A percentile compares a stretch with the other conserved stretches of the same genome.
These are phyloP conservation scores for Pollachius pollachius DNA, from an alignment of 2,113 vertebrate genomes.

Conservation along the genomic window DNA sequence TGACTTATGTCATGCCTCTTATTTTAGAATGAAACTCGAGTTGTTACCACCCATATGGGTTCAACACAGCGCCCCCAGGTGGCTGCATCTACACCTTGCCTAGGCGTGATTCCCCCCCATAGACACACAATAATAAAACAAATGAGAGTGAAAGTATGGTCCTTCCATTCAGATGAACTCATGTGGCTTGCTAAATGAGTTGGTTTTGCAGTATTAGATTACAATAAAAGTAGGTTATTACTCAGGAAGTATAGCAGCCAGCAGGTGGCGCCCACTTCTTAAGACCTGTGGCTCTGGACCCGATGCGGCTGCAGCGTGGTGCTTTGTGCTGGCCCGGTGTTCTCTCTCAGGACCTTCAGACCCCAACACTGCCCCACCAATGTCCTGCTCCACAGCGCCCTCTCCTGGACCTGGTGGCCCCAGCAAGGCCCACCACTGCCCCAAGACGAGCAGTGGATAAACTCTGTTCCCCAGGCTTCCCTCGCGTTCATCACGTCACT, in stretches of 20 bases:
- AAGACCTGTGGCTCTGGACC: neutral
- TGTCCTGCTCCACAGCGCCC: neutral
- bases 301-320: neutral
- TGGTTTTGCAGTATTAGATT: no score
- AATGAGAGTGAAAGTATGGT: neutral
- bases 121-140: neutral
- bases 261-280: neutral
- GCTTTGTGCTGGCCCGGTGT: neutral
- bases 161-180: no score
- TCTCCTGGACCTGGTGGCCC: neutral
- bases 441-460: no score
- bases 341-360: neutral
- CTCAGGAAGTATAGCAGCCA: slow-evolving; percentile 5
- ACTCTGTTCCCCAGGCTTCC: no score
- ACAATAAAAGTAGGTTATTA: neutral
- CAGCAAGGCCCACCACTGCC: neutral
- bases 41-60: slow-evolving; percentile 5
- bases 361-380: slow-evolving; percentile 2
- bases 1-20: neutral
- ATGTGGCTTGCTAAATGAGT: no score
- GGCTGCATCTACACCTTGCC: slow-evolving; percentile 13
- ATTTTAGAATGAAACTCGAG: neutral
- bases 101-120: neutral
- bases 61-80: slow-evolving; percentile 14
- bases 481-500: no score